These are phyloP conservation scores for Argynnis bischoffii DNA, from an alignment of 2,888 invertebrate species.

Conservation along the genomic window DNA sequence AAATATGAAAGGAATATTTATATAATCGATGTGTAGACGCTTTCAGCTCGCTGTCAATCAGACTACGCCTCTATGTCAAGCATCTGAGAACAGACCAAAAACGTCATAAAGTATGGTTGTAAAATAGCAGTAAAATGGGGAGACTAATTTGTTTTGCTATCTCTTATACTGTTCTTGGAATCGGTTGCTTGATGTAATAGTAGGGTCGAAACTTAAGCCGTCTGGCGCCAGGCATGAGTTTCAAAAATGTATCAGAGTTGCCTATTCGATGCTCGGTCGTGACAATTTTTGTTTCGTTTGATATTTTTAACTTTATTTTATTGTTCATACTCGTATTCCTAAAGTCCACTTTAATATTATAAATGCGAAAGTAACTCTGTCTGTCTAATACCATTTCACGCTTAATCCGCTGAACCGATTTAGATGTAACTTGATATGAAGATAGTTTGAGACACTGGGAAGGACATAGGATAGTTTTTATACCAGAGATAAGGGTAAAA, in stretches of 20 bases:
- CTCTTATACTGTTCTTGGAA: constrained; percentile 20
- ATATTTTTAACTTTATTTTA: not conserved
- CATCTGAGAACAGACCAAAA: constrained; percentile 3
- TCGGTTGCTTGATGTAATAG: not conserved
- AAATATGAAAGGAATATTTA: not conserved
- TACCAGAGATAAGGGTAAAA: too few species aligned
- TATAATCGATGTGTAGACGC: too few species aligned
- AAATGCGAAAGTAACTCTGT: not conserved
- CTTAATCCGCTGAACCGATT: not conserved
- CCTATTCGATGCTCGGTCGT: not conserved
- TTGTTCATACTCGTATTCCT: not conserved
- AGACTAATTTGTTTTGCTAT: constrained; percentile 24
- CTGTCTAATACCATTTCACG: not conserved
- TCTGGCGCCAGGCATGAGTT: not conserved
- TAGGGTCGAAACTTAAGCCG: not conserved
- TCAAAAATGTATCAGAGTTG: not conserved
- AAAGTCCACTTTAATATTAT: not conserved
- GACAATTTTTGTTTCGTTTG: not conserved
- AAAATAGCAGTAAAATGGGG: constrained; percentile 30
- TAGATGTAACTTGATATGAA: not conserved
- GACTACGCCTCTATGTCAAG: constrained; percentile 2
- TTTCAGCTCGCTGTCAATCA: not conserved
- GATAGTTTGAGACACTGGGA: too few species aligned
- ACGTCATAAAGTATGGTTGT: constrained; percentile 30
- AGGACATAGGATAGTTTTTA: too few species aligned